These are phyloP conservation scores for Pungitius pungitius DNA, from an alignment of 2,113 vertebrate species.

Conservation along the genomic window DNA sequence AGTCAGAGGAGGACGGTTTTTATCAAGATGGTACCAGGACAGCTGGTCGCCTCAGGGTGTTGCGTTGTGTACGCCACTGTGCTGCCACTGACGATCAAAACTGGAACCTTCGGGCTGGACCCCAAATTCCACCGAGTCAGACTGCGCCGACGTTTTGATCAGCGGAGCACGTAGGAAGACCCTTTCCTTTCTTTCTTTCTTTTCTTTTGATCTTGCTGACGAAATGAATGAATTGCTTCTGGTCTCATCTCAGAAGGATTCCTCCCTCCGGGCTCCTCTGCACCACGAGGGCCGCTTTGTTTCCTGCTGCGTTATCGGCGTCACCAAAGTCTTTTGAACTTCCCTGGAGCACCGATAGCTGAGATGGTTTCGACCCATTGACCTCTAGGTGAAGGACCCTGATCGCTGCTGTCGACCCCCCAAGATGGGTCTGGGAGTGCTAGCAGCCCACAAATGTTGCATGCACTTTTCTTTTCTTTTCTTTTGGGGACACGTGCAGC, in stretches of 20 bases:
- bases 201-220: neutral
- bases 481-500: neutral
- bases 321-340: neutral
- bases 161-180: neutral
- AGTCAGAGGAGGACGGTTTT: neutral
- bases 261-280: neutral
- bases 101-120: neutral
- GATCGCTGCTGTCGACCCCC: slow-evolving; percentile 60
- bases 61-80: neutral
- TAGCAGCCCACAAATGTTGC: neutral
- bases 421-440: slow-evolving; percentile 44
- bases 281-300: neutral
- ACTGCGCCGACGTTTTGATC: neutral
- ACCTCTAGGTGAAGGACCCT: slow-evolving; percentile 83
- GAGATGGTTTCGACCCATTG: slow-evolving; percentile 85
- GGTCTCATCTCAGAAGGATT: neutral
- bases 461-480: neutral
- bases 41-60: neutral
- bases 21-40: neutral
- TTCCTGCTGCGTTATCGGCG: neutral
- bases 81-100: neutral
- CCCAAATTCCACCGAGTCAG: neutral
- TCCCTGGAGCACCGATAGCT: slow-evolving; percentile 31
- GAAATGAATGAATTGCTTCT: neutral
- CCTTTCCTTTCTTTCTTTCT: neutral